A percentile compares a stretch with the other conserved stretches of the same genome.
phyloP scores from a whole-genome alignment of 2,113 vertebrate species.

The Labeo rohita region DNA sequence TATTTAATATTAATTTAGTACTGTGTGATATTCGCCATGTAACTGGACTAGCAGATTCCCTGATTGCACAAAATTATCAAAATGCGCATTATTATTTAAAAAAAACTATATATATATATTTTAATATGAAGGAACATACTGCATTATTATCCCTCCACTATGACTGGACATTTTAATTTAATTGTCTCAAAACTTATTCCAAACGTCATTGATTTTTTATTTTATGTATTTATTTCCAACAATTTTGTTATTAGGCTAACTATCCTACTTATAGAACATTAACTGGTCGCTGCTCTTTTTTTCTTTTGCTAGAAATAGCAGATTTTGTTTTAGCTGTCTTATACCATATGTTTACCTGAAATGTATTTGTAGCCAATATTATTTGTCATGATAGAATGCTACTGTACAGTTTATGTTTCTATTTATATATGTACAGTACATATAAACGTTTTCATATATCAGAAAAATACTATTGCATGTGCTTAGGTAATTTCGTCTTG shows the following conservation, averaged over 20 bases:
- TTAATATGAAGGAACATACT: not conserved
- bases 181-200: not conserved
- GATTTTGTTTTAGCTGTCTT: not conserved
- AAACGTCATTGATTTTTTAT: not conserved
- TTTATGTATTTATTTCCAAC: not conserved
- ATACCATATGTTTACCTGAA: not conserved
- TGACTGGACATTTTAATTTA: not conserved
- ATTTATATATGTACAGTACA: not conserved
- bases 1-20: not conserved
- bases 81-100: too few relatives aligned
- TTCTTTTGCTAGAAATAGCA: not conserved
- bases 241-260: not conserved
- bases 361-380: not conserved
- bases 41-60: not conserved
- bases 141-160: not conserved
- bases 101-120: too few relatives aligned
- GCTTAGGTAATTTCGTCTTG: not conserved
- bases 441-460: not conserved
- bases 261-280: not conserved
- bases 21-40: not conserved
- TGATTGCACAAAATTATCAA: not conserved
- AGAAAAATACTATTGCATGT: not conserved
- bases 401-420: not conserved
- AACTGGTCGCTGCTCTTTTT: not conserved
- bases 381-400: not conserved